Conservation (phyloP, 2,797 vertebrate species). For the Neomorphus geoffroyi region DNA sequence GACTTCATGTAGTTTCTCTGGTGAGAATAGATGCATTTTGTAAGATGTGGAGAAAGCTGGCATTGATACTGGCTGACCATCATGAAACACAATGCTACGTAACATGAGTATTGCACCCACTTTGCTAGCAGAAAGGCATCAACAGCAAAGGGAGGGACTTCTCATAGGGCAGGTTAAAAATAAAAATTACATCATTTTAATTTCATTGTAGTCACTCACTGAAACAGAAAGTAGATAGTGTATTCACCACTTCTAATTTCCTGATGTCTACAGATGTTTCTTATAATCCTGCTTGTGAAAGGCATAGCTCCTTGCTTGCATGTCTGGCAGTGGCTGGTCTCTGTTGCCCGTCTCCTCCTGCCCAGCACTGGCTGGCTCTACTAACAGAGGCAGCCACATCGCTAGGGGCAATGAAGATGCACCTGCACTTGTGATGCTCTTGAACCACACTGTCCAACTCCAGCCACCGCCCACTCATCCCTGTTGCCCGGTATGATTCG, state of each 20-base stretch:
- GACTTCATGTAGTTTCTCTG: background rate
- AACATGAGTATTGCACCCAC: background rate
- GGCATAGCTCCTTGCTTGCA: background rate
- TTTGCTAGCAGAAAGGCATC: background rate
- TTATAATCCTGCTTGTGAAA: constrained; percentile 7
- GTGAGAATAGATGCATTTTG: background rate
- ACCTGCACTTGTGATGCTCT: background rate
- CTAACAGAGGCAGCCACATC: background rate
- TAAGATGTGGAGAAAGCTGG: background rate
- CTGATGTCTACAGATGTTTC: constrained; percentile 59
- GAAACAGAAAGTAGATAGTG: constrained; percentile 37
- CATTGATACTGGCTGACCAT: background rate
- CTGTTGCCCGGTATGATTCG: too few relatives aligned
- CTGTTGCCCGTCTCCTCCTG: background rate
- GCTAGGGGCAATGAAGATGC: background rate
- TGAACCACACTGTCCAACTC: background rate
- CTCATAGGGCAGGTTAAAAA: constrained; percentile 18
- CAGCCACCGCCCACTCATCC: background rate
- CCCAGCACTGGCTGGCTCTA: background rate
- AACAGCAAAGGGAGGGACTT: background rate
- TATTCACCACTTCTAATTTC: constrained; percentile 47
- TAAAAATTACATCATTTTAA: constrained; percentile 21
- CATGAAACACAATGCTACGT: background rate
- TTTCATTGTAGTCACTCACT: constrained; percentile 35
- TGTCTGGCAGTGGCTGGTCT: background rate